Conservation (phyloP, 2,113 vertebrate species). For the Gnathonemus echidnorhynchus region DNA sequence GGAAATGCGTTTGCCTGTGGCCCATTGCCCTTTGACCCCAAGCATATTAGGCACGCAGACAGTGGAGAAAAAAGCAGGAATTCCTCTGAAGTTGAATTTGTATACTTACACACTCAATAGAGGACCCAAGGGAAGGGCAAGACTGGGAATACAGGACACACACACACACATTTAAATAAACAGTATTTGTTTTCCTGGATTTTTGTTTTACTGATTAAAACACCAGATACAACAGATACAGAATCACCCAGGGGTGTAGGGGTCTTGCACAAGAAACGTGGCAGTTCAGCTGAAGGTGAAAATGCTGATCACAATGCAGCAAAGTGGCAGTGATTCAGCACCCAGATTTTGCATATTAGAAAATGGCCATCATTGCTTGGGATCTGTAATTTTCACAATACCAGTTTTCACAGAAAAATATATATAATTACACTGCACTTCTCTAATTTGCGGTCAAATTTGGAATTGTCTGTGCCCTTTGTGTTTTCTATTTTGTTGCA, state of each 20-base stretch:
- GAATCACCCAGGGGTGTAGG: background rate
- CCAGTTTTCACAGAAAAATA: background rate
- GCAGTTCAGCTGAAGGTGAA: background rate
- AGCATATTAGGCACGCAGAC: slow-evolving; percentile 59
- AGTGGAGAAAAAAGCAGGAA: slow-evolving; percentile 44
- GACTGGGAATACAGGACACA: slow-evolving; percentile 6
- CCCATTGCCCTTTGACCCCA: slow-evolving; percentile 67
- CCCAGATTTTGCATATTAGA: background rate
- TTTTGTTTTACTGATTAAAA: slow-evolving; percentile 7
- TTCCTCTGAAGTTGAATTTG: slow-evolving; percentile 45
- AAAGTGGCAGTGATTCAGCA: background rate
- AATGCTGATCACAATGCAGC: background rate
- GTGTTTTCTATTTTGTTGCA: background rate
- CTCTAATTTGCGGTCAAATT: background rate
- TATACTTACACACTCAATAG: slow-evolving; percentile 30
- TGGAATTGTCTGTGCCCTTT: background rate
- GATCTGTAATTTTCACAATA: background rate
- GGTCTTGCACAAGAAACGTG: background rate
- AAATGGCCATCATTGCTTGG: background rate
- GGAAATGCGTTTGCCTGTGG: slow-evolving; percentile 64
- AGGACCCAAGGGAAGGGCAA: slow-evolving; percentile 20
- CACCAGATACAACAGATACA: slow-evolving; percentile 2
- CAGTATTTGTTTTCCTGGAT: background rate
- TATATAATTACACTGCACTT: background rate
- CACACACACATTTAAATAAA: slow-evolving; percentile 22